Percentiles rank a stretch among this genome's conserved stretches.
Conservation (phyloP, 2,888 invertebrate genomes). For the Chrysolina oricalcia region DNA sequence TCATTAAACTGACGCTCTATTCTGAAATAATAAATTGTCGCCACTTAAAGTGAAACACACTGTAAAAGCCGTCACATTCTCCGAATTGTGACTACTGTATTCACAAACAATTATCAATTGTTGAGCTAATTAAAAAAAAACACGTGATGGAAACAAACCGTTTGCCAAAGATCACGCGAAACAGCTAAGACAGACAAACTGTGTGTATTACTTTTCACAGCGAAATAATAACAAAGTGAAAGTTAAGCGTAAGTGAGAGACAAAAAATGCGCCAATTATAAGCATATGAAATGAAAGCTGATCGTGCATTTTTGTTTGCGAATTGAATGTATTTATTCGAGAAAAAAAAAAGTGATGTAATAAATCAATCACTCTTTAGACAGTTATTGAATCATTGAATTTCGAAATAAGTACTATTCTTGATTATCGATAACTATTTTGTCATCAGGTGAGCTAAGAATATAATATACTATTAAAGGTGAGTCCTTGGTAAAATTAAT, state of each 20-base stretch:
- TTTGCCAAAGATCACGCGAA: not conserved
- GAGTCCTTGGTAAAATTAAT: no score
- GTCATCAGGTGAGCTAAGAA: no score
- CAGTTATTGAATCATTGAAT: no score
- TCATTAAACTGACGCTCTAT: no score
- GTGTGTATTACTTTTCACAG: not conserved
- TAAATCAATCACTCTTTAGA: no score
- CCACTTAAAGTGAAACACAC: no score
- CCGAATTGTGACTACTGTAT: not conserved
- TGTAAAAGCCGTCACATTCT: not conserved
- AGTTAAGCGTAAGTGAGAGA: slow-evolving; percentile 7
- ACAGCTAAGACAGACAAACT: slow-evolving; percentile 7
- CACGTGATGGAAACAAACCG: not conserved
- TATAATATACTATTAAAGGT: no score
- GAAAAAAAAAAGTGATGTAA: not conserved
- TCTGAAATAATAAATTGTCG: not conserved
- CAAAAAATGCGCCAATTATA: slow-evolving; percentile 20
- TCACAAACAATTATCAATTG: not conserved
- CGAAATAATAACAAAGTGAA: slow-evolving; percentile 12
- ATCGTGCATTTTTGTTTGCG: not conserved
- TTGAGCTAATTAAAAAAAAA: not conserved
- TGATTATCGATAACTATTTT: no score
- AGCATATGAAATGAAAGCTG: slow-evolving; percentile 19
- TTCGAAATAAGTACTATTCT: no score
- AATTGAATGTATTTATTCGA: not conserved